Conservation (phyloP, 2,113 vertebrate species). For the Nerophis ophidion region DNA sequence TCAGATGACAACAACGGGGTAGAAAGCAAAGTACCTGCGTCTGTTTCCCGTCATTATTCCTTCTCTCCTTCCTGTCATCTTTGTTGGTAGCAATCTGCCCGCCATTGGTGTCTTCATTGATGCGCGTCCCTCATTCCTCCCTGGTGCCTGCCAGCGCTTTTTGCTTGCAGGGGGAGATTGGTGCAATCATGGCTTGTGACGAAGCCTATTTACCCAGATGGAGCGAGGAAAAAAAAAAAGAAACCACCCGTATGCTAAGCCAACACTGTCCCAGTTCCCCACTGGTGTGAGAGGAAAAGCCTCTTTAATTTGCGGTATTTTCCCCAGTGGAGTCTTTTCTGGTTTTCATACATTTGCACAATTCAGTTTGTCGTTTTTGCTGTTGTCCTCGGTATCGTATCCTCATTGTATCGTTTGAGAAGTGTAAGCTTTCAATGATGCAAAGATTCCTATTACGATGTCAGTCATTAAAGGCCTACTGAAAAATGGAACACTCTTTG, state of each 20-base stretch:
- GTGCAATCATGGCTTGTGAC: constrained; percentile 9
- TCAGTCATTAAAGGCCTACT: too few relatives aligned
- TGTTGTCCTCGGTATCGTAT: constrained; percentile 12
- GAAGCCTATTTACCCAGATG: constrained; percentile 16
- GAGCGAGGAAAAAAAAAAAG: neutral
- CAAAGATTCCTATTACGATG: constrained; percentile 8
- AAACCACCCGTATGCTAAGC: constrained; percentile 4
- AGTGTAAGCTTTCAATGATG: constrained; percentile 5
- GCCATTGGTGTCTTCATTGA: constrained; percentile 36
- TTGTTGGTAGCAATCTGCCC: constrained; percentile 44
- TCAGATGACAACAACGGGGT: constrained; percentile 36
- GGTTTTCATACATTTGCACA: constrained; percentile 2
- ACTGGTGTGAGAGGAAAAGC: constrained; percentile 25
- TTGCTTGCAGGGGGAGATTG: constrained; percentile 18
- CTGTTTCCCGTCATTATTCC: constrained; percentile 29
- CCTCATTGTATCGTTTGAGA: neutral
- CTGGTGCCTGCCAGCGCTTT: constrained; percentile 17
- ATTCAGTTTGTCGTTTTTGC: constrained; percentile 3
- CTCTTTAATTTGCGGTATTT: constrained; percentile 34
- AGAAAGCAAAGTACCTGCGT: constrained; percentile 41
- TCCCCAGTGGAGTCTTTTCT: constrained; percentile 15
- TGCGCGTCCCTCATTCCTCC: constrained; percentile 13
- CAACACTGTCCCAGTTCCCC: constrained; percentile 10
- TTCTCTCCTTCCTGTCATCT: constrained; percentile 16
- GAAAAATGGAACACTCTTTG: too few relatives aligned